Conservation (phyloP, 2,888 invertebrate species). For the Drosophila incognita region DNA sequence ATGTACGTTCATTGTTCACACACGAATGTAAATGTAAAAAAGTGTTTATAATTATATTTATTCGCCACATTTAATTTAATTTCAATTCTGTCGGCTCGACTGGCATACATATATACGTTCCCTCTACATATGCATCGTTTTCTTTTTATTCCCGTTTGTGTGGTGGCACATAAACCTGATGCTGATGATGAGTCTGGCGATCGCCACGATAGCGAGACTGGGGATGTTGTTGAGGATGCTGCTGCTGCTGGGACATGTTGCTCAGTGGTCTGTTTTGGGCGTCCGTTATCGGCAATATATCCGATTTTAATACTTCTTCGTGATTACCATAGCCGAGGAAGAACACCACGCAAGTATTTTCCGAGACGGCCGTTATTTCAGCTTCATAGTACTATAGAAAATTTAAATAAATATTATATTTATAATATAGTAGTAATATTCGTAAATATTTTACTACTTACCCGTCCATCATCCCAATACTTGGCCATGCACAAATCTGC, state of each 20-base stretch:
- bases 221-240: conserved; percentile 49
- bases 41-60: conserved; percentile 44
- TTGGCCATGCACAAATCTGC: conserved; percentile 95
- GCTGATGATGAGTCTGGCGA: conserved; percentile 83
- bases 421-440: background rate
- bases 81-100: conserved; percentile 32
- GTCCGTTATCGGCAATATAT: conserved; percentile 89
- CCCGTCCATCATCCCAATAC: conserved; percentile 96
- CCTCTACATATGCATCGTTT: conserved; percentile 9
- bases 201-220: conserved; percentile 80
- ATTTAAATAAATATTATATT: background rate
- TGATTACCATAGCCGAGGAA: conserved; percentile 95
- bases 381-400: conserved; percentile 91
- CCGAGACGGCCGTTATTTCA: conserved; percentile 91
- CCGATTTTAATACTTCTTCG: conserved; percentile 93
- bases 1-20: conserved; percentile 4
- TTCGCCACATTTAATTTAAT: conserved; percentile 62
- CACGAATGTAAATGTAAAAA: conserved; percentile 28
- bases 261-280: conserved; percentile 79
- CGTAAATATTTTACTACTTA: conserved; percentile 83
- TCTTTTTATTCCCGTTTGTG: conserved; percentile 84
- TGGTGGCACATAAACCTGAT: conserved; percentile 85
- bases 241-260: conserved; percentile 59
- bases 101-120: conserved; percentile 7
- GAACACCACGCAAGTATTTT: conserved; percentile 93